Conservation (phyloP, 1,140 invertebrate species). For the Schlechtendalia chinensis region DNA sequence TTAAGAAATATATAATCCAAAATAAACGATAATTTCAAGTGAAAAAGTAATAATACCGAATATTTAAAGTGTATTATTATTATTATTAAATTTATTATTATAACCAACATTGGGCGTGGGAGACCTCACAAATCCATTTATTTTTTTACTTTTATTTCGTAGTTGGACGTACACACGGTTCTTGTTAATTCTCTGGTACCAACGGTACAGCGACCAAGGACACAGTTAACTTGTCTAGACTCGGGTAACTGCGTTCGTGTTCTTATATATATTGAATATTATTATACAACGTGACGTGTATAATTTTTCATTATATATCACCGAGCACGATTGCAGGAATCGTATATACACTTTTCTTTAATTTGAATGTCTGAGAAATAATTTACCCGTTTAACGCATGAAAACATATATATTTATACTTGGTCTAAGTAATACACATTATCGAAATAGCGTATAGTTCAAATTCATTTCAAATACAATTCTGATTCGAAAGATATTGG, state of each 20-base stretch:
- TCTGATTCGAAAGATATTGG: background rate
- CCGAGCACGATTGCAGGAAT: background rate
- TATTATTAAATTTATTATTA: background rate
- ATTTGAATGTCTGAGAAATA: background rate
- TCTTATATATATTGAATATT: background rate
- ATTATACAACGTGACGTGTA: slow-evolving; percentile 1
- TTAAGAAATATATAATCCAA: background rate
- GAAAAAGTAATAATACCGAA: background rate
- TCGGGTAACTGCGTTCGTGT: background rate
- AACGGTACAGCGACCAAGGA: slow-evolving; percentile 17
- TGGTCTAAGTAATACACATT: background rate
- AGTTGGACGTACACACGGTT: slow-evolving; percentile 15
- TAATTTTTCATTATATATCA: slow-evolving; percentile 21
- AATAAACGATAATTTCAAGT: background rate
- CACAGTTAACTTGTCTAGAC: slow-evolving; percentile 14
- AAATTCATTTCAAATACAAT: background rate
- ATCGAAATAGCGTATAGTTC: background rate
- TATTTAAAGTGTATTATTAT: background rate
- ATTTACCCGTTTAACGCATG: background rate
- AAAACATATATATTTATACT: background rate
- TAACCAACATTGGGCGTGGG: background rate
- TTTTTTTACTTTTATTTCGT: slow-evolving; percentile 9
- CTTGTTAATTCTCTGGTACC: slow-evolving; percentile 7
- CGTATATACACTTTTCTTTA: slow-evolving; percentile 10
- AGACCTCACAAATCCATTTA: background rate